Evolutionary conservation across 2,113 vertebrate species (phyloP).

Genomic region (Lepisosteus oculatus): DNA sequence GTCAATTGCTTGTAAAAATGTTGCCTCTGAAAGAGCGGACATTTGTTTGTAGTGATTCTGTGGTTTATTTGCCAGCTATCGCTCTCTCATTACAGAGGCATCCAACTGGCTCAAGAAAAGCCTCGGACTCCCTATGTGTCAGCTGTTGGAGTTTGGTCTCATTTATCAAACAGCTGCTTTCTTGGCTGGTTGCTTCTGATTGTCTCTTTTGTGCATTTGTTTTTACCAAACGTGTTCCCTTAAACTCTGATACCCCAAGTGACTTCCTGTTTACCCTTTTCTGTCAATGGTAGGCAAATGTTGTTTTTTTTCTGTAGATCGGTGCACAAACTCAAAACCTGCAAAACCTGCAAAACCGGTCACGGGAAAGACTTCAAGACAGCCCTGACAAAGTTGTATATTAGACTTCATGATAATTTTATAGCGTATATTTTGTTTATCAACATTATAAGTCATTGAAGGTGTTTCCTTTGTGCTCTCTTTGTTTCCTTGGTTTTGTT

Average conservation of each 20-base stretch:
- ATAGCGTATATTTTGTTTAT: too few relatives aligned
- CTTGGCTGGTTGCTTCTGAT: background rate
- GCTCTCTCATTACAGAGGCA: conserved; percentile 4
- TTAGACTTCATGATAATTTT: too few relatives aligned
- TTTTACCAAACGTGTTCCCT: background rate
- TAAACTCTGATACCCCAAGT: background rate
- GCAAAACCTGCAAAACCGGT: too few relatives aligned
- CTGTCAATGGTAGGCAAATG: too few relatives aligned
- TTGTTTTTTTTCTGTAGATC: too few relatives aligned
- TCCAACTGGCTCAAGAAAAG: background rate
- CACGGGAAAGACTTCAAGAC: too few relatives aligned
- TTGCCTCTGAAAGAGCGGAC: background rate
- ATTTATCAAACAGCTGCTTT: conserved; percentile 10
- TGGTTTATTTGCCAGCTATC: conserved; percentile 1
- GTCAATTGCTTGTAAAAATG: background rate
- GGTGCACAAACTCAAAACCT: too few relatives aligned
- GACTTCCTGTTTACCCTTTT: too few relatives aligned
- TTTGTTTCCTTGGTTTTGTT: too few relatives aligned
- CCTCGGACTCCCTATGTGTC: background rate
- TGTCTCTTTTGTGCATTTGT: background rate
- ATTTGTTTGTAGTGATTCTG: conserved; percentile 6
- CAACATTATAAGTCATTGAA: too few relatives aligned
- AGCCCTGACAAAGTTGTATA: too few relatives aligned
- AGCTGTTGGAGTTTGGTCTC: conserved; percentile 2
- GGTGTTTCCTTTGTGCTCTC: too few relatives aligned